Evolutionary conservation across 2,113 vertebrate genomes (phyloP).

Genomic region (Pollimyrus isidori): DNA sequence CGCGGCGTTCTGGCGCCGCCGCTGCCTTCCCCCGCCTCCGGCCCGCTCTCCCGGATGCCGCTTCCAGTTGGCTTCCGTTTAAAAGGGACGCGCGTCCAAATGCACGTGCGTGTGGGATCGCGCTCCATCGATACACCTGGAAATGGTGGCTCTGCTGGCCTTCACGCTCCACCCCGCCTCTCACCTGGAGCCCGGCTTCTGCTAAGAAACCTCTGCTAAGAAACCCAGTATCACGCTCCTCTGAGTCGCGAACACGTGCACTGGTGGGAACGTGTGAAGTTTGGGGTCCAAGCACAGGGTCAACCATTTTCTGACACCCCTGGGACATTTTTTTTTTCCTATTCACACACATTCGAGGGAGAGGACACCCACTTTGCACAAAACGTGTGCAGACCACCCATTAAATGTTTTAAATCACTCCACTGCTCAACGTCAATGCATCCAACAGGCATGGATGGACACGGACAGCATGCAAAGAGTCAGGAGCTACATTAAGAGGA

Average conservation of each 20-base stretch:
- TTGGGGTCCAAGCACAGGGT: background rate
- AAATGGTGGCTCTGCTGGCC: background rate
- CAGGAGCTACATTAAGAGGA: background rate
- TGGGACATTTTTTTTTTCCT: background rate
- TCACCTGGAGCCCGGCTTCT: background rate
- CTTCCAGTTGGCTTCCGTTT: constrained; percentile 7
- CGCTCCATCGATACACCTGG: background rate
- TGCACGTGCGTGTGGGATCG: background rate
- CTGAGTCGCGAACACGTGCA: background rate
- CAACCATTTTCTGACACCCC: background rate
- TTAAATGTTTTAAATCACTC: background rate
- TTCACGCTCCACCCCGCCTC: background rate
- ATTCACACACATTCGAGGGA: background rate
- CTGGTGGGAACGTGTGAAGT: background rate
- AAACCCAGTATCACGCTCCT: background rate
- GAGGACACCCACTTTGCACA: background rate
- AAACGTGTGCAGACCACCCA: background rate
- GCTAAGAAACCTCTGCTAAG: background rate
- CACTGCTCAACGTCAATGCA: background rate
- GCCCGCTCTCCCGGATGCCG: background rate
- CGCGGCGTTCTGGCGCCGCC: background rate
- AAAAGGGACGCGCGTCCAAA: background rate
- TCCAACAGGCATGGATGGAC: background rate
- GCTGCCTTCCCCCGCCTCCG: background rate
- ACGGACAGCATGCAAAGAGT: background rate